Evolutionary conservation across 2,888 invertebrate species (phyloP).

Genomic region (Eueremaeus valkanovi): DNA sequence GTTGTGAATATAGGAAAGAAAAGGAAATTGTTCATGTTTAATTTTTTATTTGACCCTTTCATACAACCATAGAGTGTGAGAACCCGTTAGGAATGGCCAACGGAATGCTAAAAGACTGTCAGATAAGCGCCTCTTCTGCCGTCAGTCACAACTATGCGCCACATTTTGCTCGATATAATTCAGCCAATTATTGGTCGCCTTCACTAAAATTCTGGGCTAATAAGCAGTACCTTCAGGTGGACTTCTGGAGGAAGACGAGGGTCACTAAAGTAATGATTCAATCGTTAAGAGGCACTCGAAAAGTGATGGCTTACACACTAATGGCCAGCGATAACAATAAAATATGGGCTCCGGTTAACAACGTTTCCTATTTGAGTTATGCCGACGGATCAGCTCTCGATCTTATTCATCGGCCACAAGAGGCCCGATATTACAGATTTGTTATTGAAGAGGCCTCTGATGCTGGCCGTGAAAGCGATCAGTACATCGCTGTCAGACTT

Average conservation of each 20-base stretch:
- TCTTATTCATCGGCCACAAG: conserved; percentile 17
- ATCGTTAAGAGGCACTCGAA: conserved; percentile 43
- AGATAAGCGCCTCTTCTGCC: conserved; percentile 47
- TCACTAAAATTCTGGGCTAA: conserved; percentile 39
- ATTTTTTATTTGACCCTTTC: background rate
- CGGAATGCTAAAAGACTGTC: conserved; percentile 45
- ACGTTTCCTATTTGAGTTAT: conserved; percentile 38
- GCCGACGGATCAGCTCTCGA: background rate
- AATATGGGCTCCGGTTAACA: conserved; percentile 45
- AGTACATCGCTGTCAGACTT: conserved; percentile 33
- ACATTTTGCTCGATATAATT: conserved; percentile 41
- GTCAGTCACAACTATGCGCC: conserved; percentile 45
- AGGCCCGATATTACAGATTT: conserved; percentile 32
- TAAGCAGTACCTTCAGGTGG: conserved; percentile 45
- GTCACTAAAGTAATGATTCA: conserved; percentile 42
- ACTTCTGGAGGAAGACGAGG: conserved; percentile 44
- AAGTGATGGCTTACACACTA: conserved; percentile 44
- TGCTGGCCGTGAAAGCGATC: conserved; percentile 8
- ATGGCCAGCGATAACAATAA: conserved; percentile 45
- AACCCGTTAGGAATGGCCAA: conserved; percentile 43
- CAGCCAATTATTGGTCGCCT: conserved; percentile 44
- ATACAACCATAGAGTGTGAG: conserved; percentile 43
- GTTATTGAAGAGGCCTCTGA: conserved; percentile 32
- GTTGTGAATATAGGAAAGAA: no score
- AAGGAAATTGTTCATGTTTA: no score